Evolutionary conservation across 1,140 invertebrate species (phyloP), one percentile per base, ranked within the genome.

Genomic region (Batillaria attramentaria): DNA sequence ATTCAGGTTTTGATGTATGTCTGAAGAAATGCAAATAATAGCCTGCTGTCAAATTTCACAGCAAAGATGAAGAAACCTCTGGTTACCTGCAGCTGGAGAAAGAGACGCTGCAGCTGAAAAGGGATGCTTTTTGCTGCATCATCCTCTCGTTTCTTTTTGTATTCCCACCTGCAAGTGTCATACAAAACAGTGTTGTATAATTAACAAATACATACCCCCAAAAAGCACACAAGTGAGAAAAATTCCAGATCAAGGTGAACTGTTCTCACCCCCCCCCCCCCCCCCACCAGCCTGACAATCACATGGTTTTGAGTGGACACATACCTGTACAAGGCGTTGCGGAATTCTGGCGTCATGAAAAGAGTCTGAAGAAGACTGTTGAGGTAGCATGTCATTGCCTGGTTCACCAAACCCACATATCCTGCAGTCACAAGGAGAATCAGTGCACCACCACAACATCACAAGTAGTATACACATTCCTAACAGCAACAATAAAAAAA

Each of bases 291-390:
- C n/a, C n/a, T n/a, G n/a, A n/a, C n/a, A n/a, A n/a, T n/a, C n/a
- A n/a, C n/a, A n/a, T n/a, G n/a, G n/a, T n/a, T n/a, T n/a, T n/a
- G n/a, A n/a, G n/a, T n/a, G n/a, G n/a, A n/a, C n/a, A 70, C 39
- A 3, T 46, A 93, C 92, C 94, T 95, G 87, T 97, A 97, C 10
- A 98, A 90, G 2, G 95, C 95, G 91, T 98, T 98, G 46, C 97
- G 92, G 88, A 98, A 97, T 91, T 98, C 97, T n/a, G 97, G 97
- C 5, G 96, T 98, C 96, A 98, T 98, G 86, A 93, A 98, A 2
- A 98, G 91, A 1, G 95, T 95, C 91, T 98, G 97, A 1, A 98
- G 91, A 37, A 98, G 91, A 91, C 95, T 97, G 89, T 98, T 98
- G 20, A 98, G 92, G 88, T 98, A 98, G 89, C 97, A 98, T 0